Percentiles rank a stretch among this genome's conserved stretches.
Conservation (phyloP, 2,797 vertebrate species). For the Bradypus variegatus region DNA sequence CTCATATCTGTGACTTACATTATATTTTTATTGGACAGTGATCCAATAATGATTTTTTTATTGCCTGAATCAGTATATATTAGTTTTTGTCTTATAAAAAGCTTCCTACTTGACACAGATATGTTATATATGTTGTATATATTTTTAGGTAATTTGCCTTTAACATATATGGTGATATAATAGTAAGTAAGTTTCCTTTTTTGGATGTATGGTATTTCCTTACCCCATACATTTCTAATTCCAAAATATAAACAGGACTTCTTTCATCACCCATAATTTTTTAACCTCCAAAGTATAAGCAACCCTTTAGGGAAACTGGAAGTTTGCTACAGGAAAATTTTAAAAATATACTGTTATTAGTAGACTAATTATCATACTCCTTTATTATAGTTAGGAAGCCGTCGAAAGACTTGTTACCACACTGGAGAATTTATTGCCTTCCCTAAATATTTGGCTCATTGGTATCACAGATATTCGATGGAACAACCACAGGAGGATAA, state of each 20-base stretch:
- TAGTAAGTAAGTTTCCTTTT: not conserved
- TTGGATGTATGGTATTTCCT: not conserved
- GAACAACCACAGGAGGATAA: not conserved
- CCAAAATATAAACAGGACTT: constrained; percentile 10
- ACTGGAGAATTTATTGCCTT: not conserved
- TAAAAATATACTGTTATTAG: not conserved
- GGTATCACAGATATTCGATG: not conserved
- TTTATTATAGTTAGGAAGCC: not conserved
- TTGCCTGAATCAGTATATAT: constrained; percentile 7
- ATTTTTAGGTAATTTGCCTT: constrained; percentile 17
- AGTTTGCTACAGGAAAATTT: constrained; percentile 11
- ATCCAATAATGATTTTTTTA: not conserved
- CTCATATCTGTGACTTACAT: not conserved
- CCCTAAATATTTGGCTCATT: not conserved
- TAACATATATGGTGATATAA: not conserved
- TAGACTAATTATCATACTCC: not conserved
- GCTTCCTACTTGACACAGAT: not conserved
- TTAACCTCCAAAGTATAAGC: not conserved
- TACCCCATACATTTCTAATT: not conserved
- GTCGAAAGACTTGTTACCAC: not conserved
- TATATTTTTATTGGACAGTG: not conserved
- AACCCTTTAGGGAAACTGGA: not conserved
- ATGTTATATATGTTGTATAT: not conserved
- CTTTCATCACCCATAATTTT: not conserved
- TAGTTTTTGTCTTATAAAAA: constrained; percentile 15